Percentiles rank a stretch among this genome's conserved stretches.
Evolutionary conservation across 2,113 vertebrate genomes (phyloP).

Genomic region (Arothron firmamentum): DNA sequence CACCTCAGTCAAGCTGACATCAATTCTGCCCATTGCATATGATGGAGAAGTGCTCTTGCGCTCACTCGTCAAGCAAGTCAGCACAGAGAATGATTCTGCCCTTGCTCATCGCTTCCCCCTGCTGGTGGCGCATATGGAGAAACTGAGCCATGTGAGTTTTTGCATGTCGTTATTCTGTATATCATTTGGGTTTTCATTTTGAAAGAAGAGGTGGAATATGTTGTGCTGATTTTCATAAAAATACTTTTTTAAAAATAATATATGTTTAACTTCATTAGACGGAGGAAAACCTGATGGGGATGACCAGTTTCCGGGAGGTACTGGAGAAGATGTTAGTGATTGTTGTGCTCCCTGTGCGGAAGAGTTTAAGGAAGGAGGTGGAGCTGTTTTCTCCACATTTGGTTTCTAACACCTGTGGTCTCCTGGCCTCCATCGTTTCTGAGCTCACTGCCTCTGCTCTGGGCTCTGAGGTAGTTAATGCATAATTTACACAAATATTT

Average conservation of each 20-base stretch:
- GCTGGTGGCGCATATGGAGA: conserved; percentile 97
- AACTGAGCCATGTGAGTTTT: conserved; percentile 89
- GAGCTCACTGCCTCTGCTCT: conserved; percentile 95
- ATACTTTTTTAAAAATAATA: neutral
- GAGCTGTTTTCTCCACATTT: conserved; percentile 96
- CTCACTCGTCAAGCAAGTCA: conserved; percentile 94
- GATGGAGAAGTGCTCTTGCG: conserved; percentile 91
- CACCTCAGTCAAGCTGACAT: conserved; percentile 93
- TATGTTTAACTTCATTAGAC: conserved; percentile 68
- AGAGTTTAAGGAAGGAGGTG: conserved; percentile 90
- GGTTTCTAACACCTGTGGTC: conserved; percentile 94
- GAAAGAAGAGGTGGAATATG: neutral
- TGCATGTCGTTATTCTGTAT: neutral
- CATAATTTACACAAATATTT: too few species aligned
- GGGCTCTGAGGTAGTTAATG: conserved; percentile 86
- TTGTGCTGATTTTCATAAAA: too few species aligned
- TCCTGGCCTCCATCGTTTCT: conserved; percentile 95
- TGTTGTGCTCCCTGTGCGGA: conserved; percentile 93
- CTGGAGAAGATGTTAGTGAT: conserved; percentile 98
- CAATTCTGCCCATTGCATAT: conserved; percentile 96
- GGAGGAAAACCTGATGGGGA: conserved; percentile 94
- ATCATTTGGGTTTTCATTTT: neutral
- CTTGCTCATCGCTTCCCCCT: conserved; percentile 94
- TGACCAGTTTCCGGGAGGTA: conserved; percentile 97
- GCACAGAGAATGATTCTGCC: conserved; percentile 96